These are phyloP conservation scores for Leptopilina syphax DNA, from an alignment of 2,888 invertebrate species.

Conservation along the genomic window DNA sequence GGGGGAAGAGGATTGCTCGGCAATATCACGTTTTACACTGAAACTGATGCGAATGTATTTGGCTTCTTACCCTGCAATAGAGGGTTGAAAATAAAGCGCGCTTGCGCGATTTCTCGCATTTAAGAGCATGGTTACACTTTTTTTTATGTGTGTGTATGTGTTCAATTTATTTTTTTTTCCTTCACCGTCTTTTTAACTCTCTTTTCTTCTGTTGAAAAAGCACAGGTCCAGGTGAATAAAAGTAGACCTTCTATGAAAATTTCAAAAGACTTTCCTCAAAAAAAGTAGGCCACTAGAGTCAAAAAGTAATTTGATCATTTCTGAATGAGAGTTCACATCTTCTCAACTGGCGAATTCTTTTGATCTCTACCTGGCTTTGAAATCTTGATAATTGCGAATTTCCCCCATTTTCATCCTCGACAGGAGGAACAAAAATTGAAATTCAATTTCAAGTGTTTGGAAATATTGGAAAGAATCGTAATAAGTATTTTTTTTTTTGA, in stretches of 20 bases:
- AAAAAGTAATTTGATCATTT: slow-evolving; percentile 17
- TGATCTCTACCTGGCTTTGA: neutral
- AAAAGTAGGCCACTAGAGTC: slow-evolving; percentile 27
- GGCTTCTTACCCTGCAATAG: slow-evolving; percentile 61
- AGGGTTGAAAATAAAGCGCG: slow-evolving; percentile 51
- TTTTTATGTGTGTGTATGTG: neutral
- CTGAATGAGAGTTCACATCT: neutral
- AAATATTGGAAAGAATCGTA: too few species aligned
- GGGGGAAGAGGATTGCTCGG: slow-evolving; percentile 42
- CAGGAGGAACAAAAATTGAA: too few species aligned
- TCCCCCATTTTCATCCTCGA: too few species aligned
- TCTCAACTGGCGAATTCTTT: neutral
- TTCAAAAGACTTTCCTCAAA: neutral
- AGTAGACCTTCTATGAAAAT: slow-evolving; percentile 4
- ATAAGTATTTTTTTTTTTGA: too few species aligned
- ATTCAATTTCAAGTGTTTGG: too few species aligned
- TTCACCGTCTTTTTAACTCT: neutral
- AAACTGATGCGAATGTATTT: slow-evolving; percentile 61
- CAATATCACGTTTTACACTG: slow-evolving; percentile 63
- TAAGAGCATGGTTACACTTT: neutral
- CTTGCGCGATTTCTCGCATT: slow-evolving; percentile 53
- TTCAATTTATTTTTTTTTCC: neutral
- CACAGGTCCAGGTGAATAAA: neutral
- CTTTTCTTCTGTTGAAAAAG: slow-evolving; percentile 6
- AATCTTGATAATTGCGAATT: neutral